Conservation (phyloP, 2,888 invertebrate genomes). For the Lochmaea capreae region DNA sequence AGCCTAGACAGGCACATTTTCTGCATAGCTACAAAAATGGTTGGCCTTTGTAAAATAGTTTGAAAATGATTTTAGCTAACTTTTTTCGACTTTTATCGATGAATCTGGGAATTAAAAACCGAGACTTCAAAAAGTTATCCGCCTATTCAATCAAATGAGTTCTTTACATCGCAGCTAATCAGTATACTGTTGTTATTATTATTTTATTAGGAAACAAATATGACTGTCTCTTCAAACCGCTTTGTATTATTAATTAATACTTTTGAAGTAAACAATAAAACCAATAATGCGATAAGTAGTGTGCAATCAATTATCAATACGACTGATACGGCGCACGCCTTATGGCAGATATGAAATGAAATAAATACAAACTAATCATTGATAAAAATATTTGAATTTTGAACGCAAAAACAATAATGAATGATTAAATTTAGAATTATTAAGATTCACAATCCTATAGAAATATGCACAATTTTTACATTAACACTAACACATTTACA, state of each 20-base stretch:
- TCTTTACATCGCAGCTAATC: neutral
- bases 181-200: neutral
- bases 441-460: neutral
- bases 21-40: too few relatives aligned
- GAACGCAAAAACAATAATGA: neutral
- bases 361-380: neutral
- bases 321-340: neutral
- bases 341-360: constrained; percentile 12
- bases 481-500: too few relatives aligned
- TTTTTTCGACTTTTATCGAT: too few relatives aligned
- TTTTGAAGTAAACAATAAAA: constrained; percentile 10
- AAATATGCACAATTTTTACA: too few relatives aligned
- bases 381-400: constrained; percentile 5
- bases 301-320: constrained; percentile 9
- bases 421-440: neutral
- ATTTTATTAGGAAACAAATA: neutral
- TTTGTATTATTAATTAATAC: constrained; percentile 11
- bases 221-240: neutral
- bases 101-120: too few relatives aligned
- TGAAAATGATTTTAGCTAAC: too few relatives aligned
- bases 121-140: neutral
- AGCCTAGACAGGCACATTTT: too few relatives aligned
- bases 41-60: too few relatives aligned
- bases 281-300: constrained; percentile 12
- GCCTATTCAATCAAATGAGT: neutral